Conservation (phyloP, 2,888 invertebrate genomes). For the Bembecia ichneumoniformis region DNA sequence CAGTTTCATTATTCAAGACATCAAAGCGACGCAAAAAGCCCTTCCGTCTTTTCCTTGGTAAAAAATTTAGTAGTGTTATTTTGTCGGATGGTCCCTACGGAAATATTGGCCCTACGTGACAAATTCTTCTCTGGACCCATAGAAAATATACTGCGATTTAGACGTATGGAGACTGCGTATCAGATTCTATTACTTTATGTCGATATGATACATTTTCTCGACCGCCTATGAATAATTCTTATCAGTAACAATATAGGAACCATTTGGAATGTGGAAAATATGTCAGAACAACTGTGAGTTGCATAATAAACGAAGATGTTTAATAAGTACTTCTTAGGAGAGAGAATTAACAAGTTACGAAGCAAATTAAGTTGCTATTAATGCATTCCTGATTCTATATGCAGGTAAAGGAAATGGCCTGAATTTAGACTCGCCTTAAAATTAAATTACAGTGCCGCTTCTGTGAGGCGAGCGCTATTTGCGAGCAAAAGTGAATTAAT, state of each 20-base stretch:
- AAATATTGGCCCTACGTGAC: conserved; percentile 41
- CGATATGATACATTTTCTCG: background rate
- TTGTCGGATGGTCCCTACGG: conserved; percentile 30
- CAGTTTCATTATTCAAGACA: conserved; percentile 3
- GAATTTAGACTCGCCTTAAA: conserved; percentile 26
- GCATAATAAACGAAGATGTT: no score
- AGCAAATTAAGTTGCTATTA: background rate
- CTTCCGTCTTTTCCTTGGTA: conserved; percentile 18
- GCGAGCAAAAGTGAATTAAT: conserved; percentile 11
- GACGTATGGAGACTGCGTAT: conserved; percentile 12
- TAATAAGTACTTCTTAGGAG: no score
- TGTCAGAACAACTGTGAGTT: no score
- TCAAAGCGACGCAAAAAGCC: conserved; percentile 8
- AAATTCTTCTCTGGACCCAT: conserved; percentile 29
- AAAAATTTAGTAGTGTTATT: conserved; percentile 34
- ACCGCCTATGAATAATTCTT: no score
- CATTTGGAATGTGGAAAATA: no score
- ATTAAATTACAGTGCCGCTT: conserved; percentile 34
- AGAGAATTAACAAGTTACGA: background rate
- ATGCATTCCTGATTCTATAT: conserved; percentile 23
- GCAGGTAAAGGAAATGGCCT: conserved; percentile 34
- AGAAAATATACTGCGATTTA: conserved; percentile 21
- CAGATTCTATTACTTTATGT: conserved; percentile 1
- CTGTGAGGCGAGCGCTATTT: conserved; percentile 26
- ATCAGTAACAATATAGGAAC: no score